Evolutionary conservation across 2,797 vertebrate genomes (phyloP), one percentile per base, ranked within the genome.

Genomic region (Crenichthys baileyi): DNA sequence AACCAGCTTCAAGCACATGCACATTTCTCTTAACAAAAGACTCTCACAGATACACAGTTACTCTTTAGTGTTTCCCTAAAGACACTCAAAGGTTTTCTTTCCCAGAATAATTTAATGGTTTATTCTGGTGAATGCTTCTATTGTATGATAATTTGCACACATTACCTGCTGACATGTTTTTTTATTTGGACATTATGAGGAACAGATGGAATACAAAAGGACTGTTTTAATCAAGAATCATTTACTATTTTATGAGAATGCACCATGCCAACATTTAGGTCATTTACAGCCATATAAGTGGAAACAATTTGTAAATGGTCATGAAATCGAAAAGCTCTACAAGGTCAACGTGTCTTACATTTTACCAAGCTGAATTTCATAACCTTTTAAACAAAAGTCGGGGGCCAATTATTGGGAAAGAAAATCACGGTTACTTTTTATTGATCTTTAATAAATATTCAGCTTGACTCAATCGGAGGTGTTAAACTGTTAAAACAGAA

Each of bases 401-500:
- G 29, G 6, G 61, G 65, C 50, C 48, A 36, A 44, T 61, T 48
- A 55, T 6, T 48, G 36, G 48, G 13, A 50, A 29, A 53, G 24
- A 6, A 5, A 44, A 44, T 2, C 11, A 4, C 9, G 31, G 29
- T 65, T 39, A 36, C 31, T 15, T 5, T 46, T n/a, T n/a, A 68
- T 26, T 70, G 41, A 70, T 46, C 6, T 8, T 46, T 70, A 26
- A n/a, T n/a, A 53, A n/a, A 36, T 41, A 39, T n/a, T 46, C 13
- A 1, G 5, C 72, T 72, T 67, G 50, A 7, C 36, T 7, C 4
- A 36, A 12, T 11, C 11, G 67, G 11, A 70, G 22, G 6, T 26
- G 0, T 22, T 55, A 63, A 46, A 48, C 0, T 3, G 44, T 93
- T 82, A 93, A 56, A 91, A 56, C 56, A 93, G 88, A 81, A 91